phyloP scores from a whole-genome alignment of 2,888 invertebrate species.

The Strigamia crassipes region DNA sequence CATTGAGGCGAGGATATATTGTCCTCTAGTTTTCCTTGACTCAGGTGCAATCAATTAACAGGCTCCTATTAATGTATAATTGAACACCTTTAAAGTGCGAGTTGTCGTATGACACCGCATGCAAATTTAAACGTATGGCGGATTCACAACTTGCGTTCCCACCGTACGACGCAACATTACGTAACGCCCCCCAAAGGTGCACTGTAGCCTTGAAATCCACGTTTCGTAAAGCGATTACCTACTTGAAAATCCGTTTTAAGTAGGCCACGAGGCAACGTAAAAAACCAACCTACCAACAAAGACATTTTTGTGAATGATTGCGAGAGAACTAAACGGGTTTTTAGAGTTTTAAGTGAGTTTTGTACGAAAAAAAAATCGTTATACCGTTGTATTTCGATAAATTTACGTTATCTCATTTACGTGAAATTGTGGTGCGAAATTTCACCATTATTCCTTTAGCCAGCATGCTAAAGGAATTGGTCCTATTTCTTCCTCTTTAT shows the following conservation, averaged over 20 bases:
- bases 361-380: no score
- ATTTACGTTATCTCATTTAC: no score
- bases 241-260: no score
- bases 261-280: no score
- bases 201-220: no score
- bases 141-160: no score
- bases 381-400: no score
- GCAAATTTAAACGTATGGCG: not conserved
- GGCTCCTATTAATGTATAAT: conserved; percentile 1
- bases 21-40: conserved; percentile 4
- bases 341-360: no score
- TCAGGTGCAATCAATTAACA: conserved; percentile 7
- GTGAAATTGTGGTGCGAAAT: not conserved
- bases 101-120: not conserved
- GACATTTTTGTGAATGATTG: not conserved
- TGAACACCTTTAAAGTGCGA: not conserved
- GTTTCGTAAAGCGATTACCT: no score
- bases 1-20: conserved; percentile 1
- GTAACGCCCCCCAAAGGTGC: no score
- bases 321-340: not conserved
- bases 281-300: no score
- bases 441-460: not conserved
- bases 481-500: not conserved
- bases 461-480: not conserved
- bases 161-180: no score